Evolutionary conservation across 1,140 invertebrate species (phyloP).

Genomic region (Ooceraea biroi): DNA sequence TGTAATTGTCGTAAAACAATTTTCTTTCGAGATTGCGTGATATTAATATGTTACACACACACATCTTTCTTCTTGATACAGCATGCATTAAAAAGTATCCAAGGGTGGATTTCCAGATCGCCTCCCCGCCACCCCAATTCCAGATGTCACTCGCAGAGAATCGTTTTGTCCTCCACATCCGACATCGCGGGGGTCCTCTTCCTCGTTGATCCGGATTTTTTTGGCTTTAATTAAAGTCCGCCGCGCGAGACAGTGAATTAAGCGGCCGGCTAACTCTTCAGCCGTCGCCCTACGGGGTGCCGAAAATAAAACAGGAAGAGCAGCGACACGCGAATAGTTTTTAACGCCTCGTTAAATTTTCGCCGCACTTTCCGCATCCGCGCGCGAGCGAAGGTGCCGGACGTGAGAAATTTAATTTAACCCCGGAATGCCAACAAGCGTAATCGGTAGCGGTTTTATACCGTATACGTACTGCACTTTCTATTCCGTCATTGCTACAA

Average conservation of each 20-base stretch:
- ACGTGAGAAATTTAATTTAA: slow-evolving; percentile 62
- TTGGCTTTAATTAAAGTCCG: slow-evolving; percentile 71
- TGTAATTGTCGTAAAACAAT: background rate
- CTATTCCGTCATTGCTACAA: background rate
- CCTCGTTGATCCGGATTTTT: slow-evolving; percentile 59
- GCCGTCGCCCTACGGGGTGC: slow-evolving; percentile 25
- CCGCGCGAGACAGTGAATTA: slow-evolving; percentile 59
- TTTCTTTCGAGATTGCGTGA: background rate
- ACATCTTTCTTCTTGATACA: background rate
- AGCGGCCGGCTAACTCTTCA: slow-evolving; percentile 51
- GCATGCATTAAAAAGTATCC: slow-evolving; percentile 54
- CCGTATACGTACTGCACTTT: background rate
- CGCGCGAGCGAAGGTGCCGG: slow-evolving; percentile 48
- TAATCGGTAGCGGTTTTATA: slow-evolving; percentile 49
- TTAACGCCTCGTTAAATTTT: slow-evolving; percentile 63
- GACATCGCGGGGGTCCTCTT: slow-evolving; percentile 31
- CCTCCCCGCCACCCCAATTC: slow-evolving; percentile 43
- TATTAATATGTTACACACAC: background rate
- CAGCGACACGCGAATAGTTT: slow-evolving; percentile 57
- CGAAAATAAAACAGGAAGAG: slow-evolving; percentile 51
- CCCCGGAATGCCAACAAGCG: slow-evolving; percentile 18
- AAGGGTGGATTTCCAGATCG: slow-evolving; percentile 37
- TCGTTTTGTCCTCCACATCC: slow-evolving; percentile 58
- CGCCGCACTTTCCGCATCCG: slow-evolving; percentile 48
- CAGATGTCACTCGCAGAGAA: slow-evolving; percentile 67